phyloP scores from a whole-genome alignment of 2,113 vertebrate species.

The Oreocharis arfaki region DNA sequence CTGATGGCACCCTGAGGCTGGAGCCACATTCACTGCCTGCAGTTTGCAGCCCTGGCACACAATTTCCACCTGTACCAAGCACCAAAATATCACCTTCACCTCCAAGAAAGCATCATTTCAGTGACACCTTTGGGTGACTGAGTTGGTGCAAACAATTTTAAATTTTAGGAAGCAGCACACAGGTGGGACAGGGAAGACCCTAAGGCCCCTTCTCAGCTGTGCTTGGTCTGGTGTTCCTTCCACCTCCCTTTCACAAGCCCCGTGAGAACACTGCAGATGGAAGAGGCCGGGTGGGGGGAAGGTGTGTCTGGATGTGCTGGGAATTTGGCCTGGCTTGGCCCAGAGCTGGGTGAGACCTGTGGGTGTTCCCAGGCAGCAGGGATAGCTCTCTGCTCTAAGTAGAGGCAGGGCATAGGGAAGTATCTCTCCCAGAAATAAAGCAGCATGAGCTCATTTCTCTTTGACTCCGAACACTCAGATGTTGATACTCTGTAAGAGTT shows the following conservation, averaged over 20 bases:
- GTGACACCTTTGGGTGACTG: background rate
- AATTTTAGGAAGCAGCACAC: background rate
- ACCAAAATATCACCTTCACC: background rate
- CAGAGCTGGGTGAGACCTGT: background rate
- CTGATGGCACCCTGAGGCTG: background rate
- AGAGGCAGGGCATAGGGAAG: background rate
- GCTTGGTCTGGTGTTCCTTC: background rate
- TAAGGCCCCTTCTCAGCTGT: background rate
- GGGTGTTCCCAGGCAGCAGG: background rate
- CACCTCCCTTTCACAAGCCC: background rate
- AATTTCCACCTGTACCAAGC: background rate
- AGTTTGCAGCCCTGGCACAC: background rate
- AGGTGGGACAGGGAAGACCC: background rate
- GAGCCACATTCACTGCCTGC: background rate
- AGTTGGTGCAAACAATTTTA: background rate
- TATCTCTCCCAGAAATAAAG: background rate
- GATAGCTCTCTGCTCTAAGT: background rate
- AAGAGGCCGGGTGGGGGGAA: background rate
- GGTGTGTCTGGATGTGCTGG: background rate
- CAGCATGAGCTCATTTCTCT: background rate
- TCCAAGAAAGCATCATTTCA: background rate
- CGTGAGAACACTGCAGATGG: background rate
- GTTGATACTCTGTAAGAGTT: background rate
- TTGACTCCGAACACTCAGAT: background rate
- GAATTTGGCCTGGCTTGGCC: background rate